These are phyloP conservation scores for Germaria angustata DNA, from an alignment of 2,888 invertebrate genomes.

Conservation along the genomic window DNA sequence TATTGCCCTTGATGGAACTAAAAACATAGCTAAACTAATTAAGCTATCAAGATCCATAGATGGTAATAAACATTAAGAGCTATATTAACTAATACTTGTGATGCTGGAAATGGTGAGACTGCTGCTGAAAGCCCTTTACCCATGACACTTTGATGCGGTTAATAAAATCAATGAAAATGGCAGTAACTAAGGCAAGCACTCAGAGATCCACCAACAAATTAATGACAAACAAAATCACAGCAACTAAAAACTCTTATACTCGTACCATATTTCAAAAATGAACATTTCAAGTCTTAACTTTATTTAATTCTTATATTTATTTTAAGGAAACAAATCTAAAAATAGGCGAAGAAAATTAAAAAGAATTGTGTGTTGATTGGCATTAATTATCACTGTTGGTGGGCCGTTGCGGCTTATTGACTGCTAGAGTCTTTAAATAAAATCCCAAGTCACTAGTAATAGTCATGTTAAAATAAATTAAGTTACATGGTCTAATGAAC, in stretches of 20 bases:
- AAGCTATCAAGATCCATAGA: constrained; percentile 63
- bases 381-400: constrained; percentile 65
- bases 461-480: neutral
- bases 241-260: neutral
- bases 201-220: constrained; percentile 1
- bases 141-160: neutral
- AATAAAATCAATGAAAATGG: constrained; percentile 15
- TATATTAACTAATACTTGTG: constrained; percentile 24
- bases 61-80: constrained; percentile 57
- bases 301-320: constrained; percentile 27
- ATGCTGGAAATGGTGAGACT: neutral
- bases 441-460: constrained; percentile 16
- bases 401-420: constrained; percentile 24
- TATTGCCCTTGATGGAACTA: constrained; percentile 55
- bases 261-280: constrained; percentile 30
- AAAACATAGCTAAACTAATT: constrained; percentile 56
- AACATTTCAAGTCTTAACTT: constrained; percentile 33
- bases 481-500: constrained; percentile 16
- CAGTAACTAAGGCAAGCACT: neutral
- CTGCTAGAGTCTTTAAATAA: constrained; percentile 18
- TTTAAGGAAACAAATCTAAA: constrained; percentile 31
- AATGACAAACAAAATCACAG: neutral
- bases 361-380: constrained; percentile 63
- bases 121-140: neutral
- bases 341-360: neutral